Base-by-base conservation (phyloP, 2,113 vertebrate genomes). In the Raja brachyura region DNA sequence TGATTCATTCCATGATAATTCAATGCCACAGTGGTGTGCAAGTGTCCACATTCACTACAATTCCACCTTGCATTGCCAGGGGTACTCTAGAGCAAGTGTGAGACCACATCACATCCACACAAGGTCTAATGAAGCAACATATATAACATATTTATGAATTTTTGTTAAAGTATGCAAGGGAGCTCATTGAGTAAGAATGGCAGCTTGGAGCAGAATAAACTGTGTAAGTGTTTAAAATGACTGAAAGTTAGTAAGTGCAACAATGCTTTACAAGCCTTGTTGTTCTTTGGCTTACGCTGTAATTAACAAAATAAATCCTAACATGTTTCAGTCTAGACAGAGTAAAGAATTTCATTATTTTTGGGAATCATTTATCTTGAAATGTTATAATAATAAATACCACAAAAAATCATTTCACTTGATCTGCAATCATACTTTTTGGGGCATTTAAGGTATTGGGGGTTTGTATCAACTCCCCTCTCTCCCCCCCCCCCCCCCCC, bases 291-390 rank as follows among this genome's bases (percentile, higher is more conserved):
- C 59, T 88, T 88, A 88, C 7, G 13, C n/a, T 63, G 59, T 88
- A 88, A 88, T 88, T 88, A 63, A 28, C 25, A 88, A 88, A 88
- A 66, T 31, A 88, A 61, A 88, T 88, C 59, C n/a, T 61, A 86
- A 86, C 13, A 86, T 86, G n/a, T 59, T 88, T 18, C 28, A 88
- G 83, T 66, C 28, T 88, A 63, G 59, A 88, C 83, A 63, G 59
- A 88, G 13, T 66, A 18, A 63, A 73, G 63, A n/a, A 31, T 33
- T 33, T 33, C 59, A 63, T 31, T 88, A 88, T 88, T 63, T 88
- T 88, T 88, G 59, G 31, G 83, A 88, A n/a, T 88, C 5, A 7
- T 88, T 88, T 88, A 88, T 88, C 28, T 31, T 88, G 59, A 63
- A 88, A 63, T 66, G 83, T 88, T 31, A 63, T 7, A 88, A 31